Base-by-base conservation (phyloP, 2,888 invertebrate species). In the Microlaimidae sp. region DNA sequence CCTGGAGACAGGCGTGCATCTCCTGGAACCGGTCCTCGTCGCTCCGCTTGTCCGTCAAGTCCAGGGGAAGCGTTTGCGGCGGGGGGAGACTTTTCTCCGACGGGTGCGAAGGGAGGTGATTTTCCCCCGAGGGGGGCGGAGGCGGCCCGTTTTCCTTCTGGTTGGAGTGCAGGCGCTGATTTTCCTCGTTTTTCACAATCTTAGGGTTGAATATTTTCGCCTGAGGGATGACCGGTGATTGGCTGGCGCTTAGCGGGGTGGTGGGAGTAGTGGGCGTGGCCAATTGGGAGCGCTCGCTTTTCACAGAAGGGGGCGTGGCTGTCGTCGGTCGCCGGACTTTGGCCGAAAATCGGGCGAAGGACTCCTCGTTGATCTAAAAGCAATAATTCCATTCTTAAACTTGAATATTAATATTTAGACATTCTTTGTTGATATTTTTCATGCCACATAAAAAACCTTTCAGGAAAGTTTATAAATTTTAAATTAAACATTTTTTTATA, bases 1-100 rank as follows among this genome's bases (percentile, higher is more conserved):
- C 24, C 23, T 52, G 52, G 25, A 52, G 29, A 17, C 25, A 24
- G 7, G 29, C 26, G 13, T 52, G 46, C 29, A 45, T 28, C 52
- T 45, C 26, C 28, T 3, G 19, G 32, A 29, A 29, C 7, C 52
- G 43, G 38, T 52, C 28, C 52, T 27, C 43, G 43, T 45, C 45
- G 7, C 29, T 23, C n/a, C 52, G 43, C 17, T 3, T 3, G 52
- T 45, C 52, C 13, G 17, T 13, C 45, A 46, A 19, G 23, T 46
- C 52, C n/a, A 52, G 52, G 5, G 52, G 45, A 7, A 7, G 2
- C 10, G 3, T 2, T 41, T 40, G 38, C 2, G 41, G 50, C 21
- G 25, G 47, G 7, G 10, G 10, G 32, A 32, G 32, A 23, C 17
- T 13, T 13, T 7, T 17, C 17, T 17, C 32, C 43, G 5, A 24